Conservation (phyloP, 2,888 invertebrate species). For the Drosophila acutilabella region DNA sequence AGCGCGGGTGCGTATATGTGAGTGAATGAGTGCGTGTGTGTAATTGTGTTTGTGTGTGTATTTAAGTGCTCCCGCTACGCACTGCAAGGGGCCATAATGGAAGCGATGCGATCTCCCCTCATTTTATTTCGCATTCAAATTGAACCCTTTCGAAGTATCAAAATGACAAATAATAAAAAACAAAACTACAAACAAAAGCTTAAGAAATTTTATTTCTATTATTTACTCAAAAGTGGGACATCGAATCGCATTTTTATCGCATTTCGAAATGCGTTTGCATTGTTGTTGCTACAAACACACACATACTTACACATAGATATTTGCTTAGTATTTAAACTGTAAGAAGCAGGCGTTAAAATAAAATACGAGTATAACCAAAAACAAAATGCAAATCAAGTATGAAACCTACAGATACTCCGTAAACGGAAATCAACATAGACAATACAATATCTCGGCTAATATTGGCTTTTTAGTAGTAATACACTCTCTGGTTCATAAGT, state of each 20-base stretch:
- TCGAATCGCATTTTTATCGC: constrained; percentile 66
- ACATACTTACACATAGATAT: constrained; percentile 25
- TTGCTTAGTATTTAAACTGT: constrained; percentile 51
- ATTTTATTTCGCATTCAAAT: constrained; percentile 40
- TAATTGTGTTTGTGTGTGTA: constrained; percentile 2
- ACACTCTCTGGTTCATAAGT: neutral
- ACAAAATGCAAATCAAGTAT: neutral
- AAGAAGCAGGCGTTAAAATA: constrained; percentile 57
- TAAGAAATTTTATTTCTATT: constrained; percentile 53
- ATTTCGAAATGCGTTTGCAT: constrained; percentile 54
- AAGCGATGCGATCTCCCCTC: constrained; percentile 10
- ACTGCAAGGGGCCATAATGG: constrained; percentile 32
- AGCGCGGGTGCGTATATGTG: constrained; percentile 7
- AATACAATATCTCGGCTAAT: neutral
- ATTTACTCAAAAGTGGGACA: constrained; percentile 64
- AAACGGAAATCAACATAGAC: neutral
- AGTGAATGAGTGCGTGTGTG: neutral
- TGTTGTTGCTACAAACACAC: constrained; percentile 25
- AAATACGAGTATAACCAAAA: constrained; percentile 20
- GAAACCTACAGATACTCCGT: neutral
- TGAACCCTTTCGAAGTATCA: constrained; percentile 33
- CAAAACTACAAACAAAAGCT: constrained; percentile 52
- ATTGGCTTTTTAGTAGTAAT: neutral
- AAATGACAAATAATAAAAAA: constrained; percentile 45
- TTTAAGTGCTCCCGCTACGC: constrained; percentile 27